Conservation (phyloP, 2,113 vertebrate genomes). For the Pygoscelis antarcticus region DNA sequence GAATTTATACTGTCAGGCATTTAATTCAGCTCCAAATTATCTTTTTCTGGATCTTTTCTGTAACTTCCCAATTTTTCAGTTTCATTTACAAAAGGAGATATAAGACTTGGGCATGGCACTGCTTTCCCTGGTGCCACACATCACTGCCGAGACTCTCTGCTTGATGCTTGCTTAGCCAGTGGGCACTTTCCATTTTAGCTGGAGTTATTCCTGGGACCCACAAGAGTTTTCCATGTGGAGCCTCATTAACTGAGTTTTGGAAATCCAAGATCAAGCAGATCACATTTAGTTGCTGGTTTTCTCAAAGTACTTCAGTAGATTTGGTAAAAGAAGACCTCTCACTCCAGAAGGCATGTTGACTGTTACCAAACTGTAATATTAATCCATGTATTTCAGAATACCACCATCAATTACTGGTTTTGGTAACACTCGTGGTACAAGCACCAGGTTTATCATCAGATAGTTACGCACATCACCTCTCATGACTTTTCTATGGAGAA, state of each 20-base stretch:
- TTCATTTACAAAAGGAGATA: not conserved
- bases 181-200: not conserved
- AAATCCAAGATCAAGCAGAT: not conserved
- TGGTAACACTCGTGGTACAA: not conserved
- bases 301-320: not conserved
- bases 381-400: not conserved
- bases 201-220: too few relatives aligned
- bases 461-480: accelerated
- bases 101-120: not conserved
- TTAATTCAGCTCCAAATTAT: not conserved
- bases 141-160: accelerated
- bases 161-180: not conserved
- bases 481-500: accelerated
- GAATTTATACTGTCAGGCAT: not conserved
- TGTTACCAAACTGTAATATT: too few relatives aligned
- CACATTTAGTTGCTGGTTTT: not conserved
- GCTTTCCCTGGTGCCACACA: not conserved
- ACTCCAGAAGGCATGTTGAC: not conserved
- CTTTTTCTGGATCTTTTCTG: not conserved
- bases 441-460: not conserved
- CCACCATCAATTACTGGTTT: accelerated
- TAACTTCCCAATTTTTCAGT: not conserved
- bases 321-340: not conserved
- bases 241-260: too few relatives aligned
- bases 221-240: not conserved